A percentile compares a stretch with the other conserved stretches of the same genome.
Evolutionary conservation across 2,797 vertebrate genomes (phyloP).

Genomic region (Streptopelia turtur): DNA sequence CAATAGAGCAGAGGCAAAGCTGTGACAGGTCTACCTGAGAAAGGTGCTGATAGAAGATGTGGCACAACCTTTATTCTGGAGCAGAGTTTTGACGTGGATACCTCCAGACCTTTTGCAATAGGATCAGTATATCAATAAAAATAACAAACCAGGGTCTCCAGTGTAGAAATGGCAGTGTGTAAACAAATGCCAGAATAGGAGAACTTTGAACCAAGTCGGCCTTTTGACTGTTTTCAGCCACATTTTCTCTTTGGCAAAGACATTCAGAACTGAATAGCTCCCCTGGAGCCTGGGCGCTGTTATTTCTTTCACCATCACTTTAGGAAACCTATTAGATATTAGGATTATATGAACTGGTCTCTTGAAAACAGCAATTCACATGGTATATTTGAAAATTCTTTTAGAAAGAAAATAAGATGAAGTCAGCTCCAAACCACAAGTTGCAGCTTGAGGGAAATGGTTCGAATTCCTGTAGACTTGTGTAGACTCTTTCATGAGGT

Average conservation of each 20-base stretch:
- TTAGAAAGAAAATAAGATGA: constrained; percentile 30
- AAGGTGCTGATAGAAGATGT: background rate
- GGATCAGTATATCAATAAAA: background rate
- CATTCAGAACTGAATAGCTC: background rate
- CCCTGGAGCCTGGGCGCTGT: background rate
- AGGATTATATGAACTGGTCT: background rate
- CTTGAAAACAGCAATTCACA: background rate
- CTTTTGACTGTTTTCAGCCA: background rate
- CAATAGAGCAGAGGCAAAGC: background rate
- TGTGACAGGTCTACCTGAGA: background rate
- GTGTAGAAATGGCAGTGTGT: background rate
- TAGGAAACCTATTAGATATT: background rate
- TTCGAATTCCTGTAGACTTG: background rate
- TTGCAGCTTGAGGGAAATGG: background rate
- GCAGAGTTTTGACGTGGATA: background rate
- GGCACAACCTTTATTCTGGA: background rate
- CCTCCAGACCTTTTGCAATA: background rate
- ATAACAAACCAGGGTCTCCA: background rate
- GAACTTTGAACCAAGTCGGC: background rate
- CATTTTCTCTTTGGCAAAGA: background rate
- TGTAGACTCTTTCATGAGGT: background rate
- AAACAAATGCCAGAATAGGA: background rate
- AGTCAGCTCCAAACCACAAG: constrained; percentile 9
- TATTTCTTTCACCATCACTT: background rate
- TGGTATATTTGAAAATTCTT: background rate